Conservation (phyloP, 2,113 vertebrate genomes). For the Spilogale gracilis region DNA sequence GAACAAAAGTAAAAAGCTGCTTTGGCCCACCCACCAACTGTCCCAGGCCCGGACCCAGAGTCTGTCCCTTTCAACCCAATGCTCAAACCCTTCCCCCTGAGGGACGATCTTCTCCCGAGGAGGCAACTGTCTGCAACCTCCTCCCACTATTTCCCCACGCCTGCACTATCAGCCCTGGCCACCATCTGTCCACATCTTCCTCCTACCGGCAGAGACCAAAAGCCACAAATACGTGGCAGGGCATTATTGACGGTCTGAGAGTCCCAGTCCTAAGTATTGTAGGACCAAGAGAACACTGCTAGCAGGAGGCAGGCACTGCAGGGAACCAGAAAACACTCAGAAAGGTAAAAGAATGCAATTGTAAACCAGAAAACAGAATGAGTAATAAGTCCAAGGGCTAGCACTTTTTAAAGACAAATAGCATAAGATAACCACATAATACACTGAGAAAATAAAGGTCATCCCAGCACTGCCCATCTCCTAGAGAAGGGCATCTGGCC, state of each 20-base stretch:
- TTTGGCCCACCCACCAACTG: not conserved
- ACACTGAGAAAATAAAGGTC: not conserved
- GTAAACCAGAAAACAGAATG: not conserved
- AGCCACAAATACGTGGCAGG: not conserved
- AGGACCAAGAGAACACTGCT: not conserved
- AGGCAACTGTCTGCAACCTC: not conserved
- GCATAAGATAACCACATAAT: not conserved
- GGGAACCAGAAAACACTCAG: not conserved
- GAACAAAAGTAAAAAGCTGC: not conserved
- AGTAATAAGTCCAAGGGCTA: not conserved
- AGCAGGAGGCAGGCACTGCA: not conserved
- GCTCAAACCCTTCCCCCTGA: too few species aligned
- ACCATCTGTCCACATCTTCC: not conserved
- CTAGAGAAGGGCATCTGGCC: not conserved
- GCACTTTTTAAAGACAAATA: conserved; percentile 22
- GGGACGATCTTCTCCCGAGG: not conserved
- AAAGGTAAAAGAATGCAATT: conserved; percentile 7
- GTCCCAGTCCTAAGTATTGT: not conserved
- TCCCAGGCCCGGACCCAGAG: not conserved
- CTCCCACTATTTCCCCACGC: not conserved
- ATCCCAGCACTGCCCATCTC: not conserved
- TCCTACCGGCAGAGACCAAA: not conserved
- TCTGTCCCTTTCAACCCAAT: not conserved
- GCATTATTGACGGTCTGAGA: too few species aligned
- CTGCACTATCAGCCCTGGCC: not conserved